Conservation (phyloP, 2,797 vertebrate species). For the Tangara arthus region DNA sequence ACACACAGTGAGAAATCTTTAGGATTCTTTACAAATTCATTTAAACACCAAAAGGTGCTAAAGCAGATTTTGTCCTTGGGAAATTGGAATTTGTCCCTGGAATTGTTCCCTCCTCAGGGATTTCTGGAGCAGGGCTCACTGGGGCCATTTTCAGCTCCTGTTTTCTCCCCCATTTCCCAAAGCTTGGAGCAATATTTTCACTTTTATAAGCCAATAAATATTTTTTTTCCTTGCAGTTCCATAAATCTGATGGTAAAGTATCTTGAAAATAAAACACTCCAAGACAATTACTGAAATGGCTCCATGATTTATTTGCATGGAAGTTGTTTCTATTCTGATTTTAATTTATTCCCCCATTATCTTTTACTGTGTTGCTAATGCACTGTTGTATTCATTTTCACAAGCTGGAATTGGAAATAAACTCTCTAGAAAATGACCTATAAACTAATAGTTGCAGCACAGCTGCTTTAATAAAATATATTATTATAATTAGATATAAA, state of each 20-base stretch:
- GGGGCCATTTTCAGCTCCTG: slow-evolving; percentile 61
- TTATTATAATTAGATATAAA: not conserved
- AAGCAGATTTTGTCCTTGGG: not conserved
- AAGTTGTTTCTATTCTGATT: not conserved
- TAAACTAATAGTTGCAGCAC: not conserved
- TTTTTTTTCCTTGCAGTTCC: not conserved
- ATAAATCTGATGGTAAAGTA: not conserved
- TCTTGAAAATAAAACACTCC: not conserved
- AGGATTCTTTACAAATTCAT: not conserved
- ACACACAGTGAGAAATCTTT: accelerated
- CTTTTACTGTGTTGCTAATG: not conserved
- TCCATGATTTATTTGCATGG: not conserved
- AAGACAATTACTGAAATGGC: not conserved
- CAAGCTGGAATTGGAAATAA: not conserved
- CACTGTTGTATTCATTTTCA: not conserved
- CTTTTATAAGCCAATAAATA: slow-evolving; percentile 14
- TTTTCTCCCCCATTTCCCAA: slow-evolving; percentile 62
- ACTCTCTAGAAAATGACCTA: not conserved
- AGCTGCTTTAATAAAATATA: not conserved
- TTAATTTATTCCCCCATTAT: not conserved
- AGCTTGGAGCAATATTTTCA: slow-evolving; percentile 46
- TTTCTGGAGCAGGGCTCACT: slow-evolving; percentile 2
- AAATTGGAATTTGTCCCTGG: not conserved
- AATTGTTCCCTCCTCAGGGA: not conserved
- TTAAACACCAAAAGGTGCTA: not conserved